Evolutionary conservation across 2,797 vertebrate species (phyloP).

Genomic region (Melanotaenia pygmaea): DNA sequence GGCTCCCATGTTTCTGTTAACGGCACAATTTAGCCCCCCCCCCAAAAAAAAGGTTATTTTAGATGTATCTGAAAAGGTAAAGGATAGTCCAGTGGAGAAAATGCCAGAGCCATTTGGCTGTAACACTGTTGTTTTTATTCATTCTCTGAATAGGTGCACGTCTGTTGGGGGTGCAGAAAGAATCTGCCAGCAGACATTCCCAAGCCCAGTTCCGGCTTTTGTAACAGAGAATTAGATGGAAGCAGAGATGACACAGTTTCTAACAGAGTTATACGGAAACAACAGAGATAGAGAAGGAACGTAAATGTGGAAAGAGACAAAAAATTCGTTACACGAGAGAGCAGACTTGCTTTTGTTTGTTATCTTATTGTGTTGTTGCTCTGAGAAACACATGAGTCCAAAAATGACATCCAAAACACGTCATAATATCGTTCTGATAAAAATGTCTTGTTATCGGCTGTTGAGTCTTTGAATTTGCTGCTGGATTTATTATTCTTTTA

Average conservation of each 20-base stretch:
- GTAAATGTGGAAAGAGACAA: constrained; percentile 18
- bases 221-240: constrained; percentile 55
- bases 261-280: constrained; percentile 17
- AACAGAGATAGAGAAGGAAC: constrained; percentile 26
- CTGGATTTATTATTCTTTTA: neutral
- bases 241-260: constrained; percentile 42
- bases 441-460: neutral
- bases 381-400: neutral
- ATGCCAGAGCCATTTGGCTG: constrained; percentile 72
- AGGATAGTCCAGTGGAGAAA: constrained; percentile 42
- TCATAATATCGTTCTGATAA: neutral
- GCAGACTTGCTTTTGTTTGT: constrained; percentile 6
- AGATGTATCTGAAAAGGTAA: constrained; percentile 11
- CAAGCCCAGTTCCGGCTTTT: constrained; percentile 75
- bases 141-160: constrained; percentile 71
- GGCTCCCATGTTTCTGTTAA: constrained; percentile 1
- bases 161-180: constrained; percentile 65
- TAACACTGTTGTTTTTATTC: constrained; percentile 63
- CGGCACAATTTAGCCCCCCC: neutral
- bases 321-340: constrained; percentile 23
- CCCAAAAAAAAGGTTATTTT: constrained; percentile 8
- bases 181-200: constrained; percentile 62
- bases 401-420: neutral
- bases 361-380: neutral
- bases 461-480: neutral